Percentiles rank a stretch among this genome's conserved stretches.
These are phyloP conservation scores for Sweltsa coloradensis DNA, from an alignment of 1,140 invertebrate species.

Conservation along the genomic window DNA sequence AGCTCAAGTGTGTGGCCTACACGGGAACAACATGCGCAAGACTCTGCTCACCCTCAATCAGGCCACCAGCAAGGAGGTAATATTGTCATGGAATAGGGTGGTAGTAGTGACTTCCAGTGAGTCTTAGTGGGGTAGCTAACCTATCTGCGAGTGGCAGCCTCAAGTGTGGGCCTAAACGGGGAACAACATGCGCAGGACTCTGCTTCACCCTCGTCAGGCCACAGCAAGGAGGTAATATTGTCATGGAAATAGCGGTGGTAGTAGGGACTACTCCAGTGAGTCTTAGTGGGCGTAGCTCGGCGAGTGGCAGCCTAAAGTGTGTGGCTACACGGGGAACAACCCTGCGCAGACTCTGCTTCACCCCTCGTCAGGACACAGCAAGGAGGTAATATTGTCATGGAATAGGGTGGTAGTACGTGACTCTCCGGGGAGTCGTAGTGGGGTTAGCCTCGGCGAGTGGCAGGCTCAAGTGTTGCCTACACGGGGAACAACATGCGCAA, in stretches of 20 bases:
- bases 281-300: too few relatives aligned
- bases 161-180: constrained; percentile 97
- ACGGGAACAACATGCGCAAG: constrained; percentile 96
- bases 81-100: too few relatives aligned
- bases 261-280: too few relatives aligned
- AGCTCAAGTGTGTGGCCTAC: constrained; percentile 94
- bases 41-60: constrained; percentile 15
- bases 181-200: constrained; percentile 86
- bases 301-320: constrained; percentile 95
- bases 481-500: constrained; percentile 98
- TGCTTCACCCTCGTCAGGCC: neutral
- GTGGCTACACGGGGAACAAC: constrained; percentile 98
- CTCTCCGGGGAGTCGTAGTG: too few relatives aligned
- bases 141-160: constrained; percentile 96
- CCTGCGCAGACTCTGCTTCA: constrained; percentile 56
- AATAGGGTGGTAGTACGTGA: too few relatives aligned
- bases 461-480: constrained; percentile 94
- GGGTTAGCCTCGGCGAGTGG: too few relatives aligned
- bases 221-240: constrained; percentile 7
- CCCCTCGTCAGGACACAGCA: constrained; percentile 1
- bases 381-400: too few relatives aligned
- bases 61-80: constrained; percentile 4
- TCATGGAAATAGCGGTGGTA: too few relatives aligned
- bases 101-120: too few relatives aligned
- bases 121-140: constrained; percentile 94